Conservation (phyloP, 2,113 vertebrate species). For the Lates calcarifer region DNA sequence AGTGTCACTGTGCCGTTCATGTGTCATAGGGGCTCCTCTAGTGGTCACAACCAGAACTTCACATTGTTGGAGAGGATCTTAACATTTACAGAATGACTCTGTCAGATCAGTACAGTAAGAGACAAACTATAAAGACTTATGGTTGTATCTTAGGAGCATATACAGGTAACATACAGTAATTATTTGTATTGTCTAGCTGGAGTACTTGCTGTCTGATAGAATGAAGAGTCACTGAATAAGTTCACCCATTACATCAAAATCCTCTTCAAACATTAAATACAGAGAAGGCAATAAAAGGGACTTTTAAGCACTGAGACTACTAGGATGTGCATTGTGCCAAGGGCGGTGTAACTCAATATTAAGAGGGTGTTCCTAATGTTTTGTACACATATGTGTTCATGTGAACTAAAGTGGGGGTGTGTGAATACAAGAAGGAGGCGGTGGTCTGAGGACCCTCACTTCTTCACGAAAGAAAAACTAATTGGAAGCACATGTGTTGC, state of each 20-base stretch:
- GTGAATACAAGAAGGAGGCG: constrained; percentile 64
- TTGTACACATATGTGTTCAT: constrained; percentile 52
- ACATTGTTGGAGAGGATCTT: background rate
- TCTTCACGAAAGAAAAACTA: constrained; percentile 74
- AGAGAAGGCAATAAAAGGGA: background rate
- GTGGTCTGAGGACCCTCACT: constrained; percentile 54
- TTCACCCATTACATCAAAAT: constrained; percentile 9
- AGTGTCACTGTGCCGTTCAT: constrained; percentile 19
- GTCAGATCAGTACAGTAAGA: background rate
- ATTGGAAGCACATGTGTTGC: constrained; percentile 83
- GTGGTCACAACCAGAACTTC: constrained; percentile 69
- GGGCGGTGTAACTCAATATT: constrained; percentile 14
- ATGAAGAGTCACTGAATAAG: background rate
- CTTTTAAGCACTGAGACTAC: background rate
- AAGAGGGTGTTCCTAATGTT: constrained; percentile 21
- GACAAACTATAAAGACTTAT: background rate
- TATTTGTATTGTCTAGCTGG: background rate
- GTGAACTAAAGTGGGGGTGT: constrained; percentile 70
- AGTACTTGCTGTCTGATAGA: background rate
- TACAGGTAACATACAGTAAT: background rate
- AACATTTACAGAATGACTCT: background rate
- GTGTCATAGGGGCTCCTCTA: constrained; percentile 80
- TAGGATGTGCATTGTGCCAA: constrained; percentile 4
- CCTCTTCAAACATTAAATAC: background rate
- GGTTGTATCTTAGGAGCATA: background rate